These are phyloP conservation scores for Valencia hispanica DNA, from an alignment of 2,797 vertebrate genomes.

Conservation along the genomic window DNA sequence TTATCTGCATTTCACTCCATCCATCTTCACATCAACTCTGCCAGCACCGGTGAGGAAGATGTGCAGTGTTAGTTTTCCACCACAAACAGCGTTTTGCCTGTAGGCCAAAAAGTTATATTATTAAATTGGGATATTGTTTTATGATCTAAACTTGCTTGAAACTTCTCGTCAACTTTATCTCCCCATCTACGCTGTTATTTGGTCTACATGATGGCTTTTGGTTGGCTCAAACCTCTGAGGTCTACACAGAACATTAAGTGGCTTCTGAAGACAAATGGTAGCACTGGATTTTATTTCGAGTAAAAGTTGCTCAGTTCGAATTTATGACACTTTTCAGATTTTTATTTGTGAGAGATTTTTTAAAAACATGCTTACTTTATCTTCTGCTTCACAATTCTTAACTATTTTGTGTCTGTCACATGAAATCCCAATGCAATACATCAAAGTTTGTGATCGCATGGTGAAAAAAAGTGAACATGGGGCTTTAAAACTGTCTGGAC, in stretches of 20 bases:
- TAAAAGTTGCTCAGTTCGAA: not conserved
- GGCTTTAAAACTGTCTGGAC: not conserved
- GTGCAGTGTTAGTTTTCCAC: slow-evolving; percentile 10
- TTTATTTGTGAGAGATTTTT: not conserved
- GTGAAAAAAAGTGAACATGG: not conserved
- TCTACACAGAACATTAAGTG: not conserved
- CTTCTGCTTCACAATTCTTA: not conserved
- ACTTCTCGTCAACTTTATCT: not conserved
- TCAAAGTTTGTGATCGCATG: not conserved
- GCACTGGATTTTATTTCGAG: not conserved
- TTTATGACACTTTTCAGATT: not conserved
- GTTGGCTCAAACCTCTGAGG: not conserved
- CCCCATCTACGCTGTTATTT: not conserved
- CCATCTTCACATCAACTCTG: slow-evolving; percentile 10
- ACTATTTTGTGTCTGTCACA: not conserved
- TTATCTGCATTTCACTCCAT: slow-evolving; percentile 1
- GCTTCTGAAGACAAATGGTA: not conserved
- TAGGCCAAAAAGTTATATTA: slow-evolving; percentile 11
- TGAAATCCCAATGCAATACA: not conserved
- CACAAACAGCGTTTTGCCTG: slow-evolving; percentile 5
- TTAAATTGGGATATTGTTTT: not conserved
- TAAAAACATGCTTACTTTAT: not conserved
- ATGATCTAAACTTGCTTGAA: not conserved
- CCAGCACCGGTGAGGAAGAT: slow-evolving; percentile 5
- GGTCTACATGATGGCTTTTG: not conserved